A percentile compares a stretch with the other conserved stretches of the same genome.
Evolutionary conservation across 2,888 invertebrate species (phyloP).

Genomic region (Pyrrhosoma nymphula): DNA sequence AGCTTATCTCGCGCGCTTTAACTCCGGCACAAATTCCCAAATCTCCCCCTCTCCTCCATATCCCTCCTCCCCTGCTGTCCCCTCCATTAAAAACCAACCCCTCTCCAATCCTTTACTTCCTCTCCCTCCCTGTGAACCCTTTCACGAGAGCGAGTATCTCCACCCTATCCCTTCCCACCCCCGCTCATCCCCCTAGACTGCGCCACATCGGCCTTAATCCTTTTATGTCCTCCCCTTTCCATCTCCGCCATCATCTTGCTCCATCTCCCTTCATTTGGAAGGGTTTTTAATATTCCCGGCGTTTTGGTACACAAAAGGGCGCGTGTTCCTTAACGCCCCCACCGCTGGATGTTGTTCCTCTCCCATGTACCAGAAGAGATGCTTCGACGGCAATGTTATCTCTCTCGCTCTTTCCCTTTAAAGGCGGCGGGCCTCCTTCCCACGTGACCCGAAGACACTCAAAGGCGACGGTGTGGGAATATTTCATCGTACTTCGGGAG

Average conservation of each 20-base stretch:
- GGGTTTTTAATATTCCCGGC: constrained; percentile 55
- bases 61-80: neutral
- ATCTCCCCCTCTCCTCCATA: neutral
- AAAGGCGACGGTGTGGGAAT: neutral
- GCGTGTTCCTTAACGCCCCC: constrained; percentile 10
- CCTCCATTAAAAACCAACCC: neutral
- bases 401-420: neutral
- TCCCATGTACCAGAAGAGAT: neutral
- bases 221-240: constrained; percentile 4
- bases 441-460: neutral
- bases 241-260: constrained; percentile 42
- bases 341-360: neutral
- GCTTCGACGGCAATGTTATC: neutral
- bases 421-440: neutral
- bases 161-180: neutral
- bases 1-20: constrained; percentile 57
- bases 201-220: constrained; percentile 11
- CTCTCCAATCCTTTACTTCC: neutral
- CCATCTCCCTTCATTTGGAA: constrained; percentile 59
- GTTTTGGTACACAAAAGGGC: constrained; percentile 37
- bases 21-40: constrained; percentile 3
- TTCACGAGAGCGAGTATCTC: neutral
- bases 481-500: neutral
- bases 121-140: neutral
- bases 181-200: neutral